Evolutionary conservation across 2,888 invertebrate genomes (phyloP).

Genomic region (Polydrusus pterygomalis): DNA sequence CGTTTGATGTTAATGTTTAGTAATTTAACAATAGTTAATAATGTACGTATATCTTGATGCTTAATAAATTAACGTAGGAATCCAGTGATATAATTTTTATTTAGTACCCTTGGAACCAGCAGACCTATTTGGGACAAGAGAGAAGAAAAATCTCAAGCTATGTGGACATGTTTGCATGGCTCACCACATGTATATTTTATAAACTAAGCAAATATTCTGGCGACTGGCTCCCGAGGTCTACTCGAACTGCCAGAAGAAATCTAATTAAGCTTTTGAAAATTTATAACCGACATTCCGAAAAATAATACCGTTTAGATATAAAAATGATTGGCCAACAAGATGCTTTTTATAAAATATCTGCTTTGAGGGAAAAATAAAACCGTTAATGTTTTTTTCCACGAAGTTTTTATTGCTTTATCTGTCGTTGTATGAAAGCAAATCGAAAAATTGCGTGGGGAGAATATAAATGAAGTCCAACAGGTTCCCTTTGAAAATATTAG

Average conservation of each 20-base stretch:
- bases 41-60: slow-evolving; percentile 11
- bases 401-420: slow-evolving; percentile 20
- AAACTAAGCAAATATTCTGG: no score
- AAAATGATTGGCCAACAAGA: background rate
- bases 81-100: background rate
- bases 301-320: background rate
- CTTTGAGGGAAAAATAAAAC: slow-evolving; percentile 6
- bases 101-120: no score
- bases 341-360: background rate
- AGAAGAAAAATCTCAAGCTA: no score
- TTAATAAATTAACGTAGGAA: slow-evolving; percentile 20
- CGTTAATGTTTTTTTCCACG: slow-evolving; percentile 11
- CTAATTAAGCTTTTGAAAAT: background rate
- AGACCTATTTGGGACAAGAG: no score
- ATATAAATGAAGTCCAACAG: slow-evolving; percentile 20
- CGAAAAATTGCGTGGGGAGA: slow-evolving; percentile 21
- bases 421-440: slow-evolving; percentile 15
- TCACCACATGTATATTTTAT: no score
- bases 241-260: background rate
- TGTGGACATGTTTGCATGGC: no score
- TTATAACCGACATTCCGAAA: background rate
- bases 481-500: slow-evolving; percentile 18
- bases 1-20: slow-evolving; percentile 5
- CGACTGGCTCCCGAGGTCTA: no score
- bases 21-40: slow-evolving; percentile 12